Conservation (phyloP, 2,797 vertebrate genomes). For the Smutsia temminckii region DNA sequence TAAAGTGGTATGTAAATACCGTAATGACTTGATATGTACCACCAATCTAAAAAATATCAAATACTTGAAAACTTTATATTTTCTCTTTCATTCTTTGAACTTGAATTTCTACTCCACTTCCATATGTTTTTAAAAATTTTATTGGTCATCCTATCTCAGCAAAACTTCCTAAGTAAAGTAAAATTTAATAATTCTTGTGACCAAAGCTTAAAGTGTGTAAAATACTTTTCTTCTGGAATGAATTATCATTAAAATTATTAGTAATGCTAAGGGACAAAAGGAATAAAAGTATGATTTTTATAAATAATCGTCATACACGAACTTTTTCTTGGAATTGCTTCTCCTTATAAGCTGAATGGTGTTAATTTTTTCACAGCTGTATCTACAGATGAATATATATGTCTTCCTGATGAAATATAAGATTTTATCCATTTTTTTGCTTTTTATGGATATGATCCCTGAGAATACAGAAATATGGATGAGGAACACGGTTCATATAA, state of each 20-base stretch:
- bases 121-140: neutral
- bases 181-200: constrained; percentile 33
- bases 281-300: neutral
- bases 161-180: constrained; percentile 17
- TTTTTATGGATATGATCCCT: neutral
- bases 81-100: neutral
- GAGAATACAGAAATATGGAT: neutral
- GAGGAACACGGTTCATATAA: neutral
- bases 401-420: neutral
- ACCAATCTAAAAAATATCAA: constrained; percentile 6
- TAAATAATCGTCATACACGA: neutral
- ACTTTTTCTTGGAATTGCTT: neutral
- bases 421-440: neutral
- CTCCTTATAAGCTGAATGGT: neutral
- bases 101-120: neutral
- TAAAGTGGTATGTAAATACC: neutral
- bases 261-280: neutral
- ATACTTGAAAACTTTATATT: constrained; percentile 26
- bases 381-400: neutral
- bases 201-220: neutral
- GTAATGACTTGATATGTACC: constrained; percentile 13
- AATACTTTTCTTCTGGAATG: neutral
- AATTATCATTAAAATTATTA: constrained; percentile 32
- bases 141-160: constrained; percentile 10
- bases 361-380: neutral